Evolutionary conservation across 2,113 vertebrate genomes (phyloP), one percentile per base, ranked within the genome.

Genomic region (Glaucidium brasilianum): DNA sequence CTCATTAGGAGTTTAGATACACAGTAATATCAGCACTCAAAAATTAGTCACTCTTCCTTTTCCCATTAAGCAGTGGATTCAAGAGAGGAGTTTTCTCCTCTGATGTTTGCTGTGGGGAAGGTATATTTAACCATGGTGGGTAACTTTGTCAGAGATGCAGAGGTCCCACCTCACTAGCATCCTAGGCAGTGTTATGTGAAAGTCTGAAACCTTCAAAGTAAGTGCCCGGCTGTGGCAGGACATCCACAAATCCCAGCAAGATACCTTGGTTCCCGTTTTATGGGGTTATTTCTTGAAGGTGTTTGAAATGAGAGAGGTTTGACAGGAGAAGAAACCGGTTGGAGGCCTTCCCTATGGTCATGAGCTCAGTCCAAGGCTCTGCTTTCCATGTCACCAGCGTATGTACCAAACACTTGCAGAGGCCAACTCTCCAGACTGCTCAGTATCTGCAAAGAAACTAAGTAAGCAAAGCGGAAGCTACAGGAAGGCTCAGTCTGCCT

Each of bases 41-140:
- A 74, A 69, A 93, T 94, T 94, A 96, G 95, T 94, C 87, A 95
- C 47, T 78, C 55, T 95, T 95, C 90, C 82, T 88, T 82, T 90
- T 72, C 89, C 32, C 32, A 29, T 94, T 67, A 85, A 82, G 93
- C 58, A 93, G 58, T 8, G 53, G 62, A 85, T 20, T 75, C 25
- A 71, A 39, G 30, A 56, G 41, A 75, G 53, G 15, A 53, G 8
- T 41, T 89, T 92, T 81, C 5, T 73, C 37, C 27, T 75, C 39
- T 81, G 66, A 39, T n/a, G 11, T 55, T 87, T 77, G n/a, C 39
- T 84, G 12, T 7, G 14, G 39, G 22, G 30, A 89, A 94, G 34
- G 32, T 76, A 9, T 63, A 19, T 81, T 71, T 81, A 67, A 63
- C 13, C 32, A 34, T 1, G 2, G 8, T 7, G 15, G 8, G 19